Evolutionary conservation across 1,140 invertebrate genomes (phyloP).

Genomic region (Eulimnadia texana): DNA sequence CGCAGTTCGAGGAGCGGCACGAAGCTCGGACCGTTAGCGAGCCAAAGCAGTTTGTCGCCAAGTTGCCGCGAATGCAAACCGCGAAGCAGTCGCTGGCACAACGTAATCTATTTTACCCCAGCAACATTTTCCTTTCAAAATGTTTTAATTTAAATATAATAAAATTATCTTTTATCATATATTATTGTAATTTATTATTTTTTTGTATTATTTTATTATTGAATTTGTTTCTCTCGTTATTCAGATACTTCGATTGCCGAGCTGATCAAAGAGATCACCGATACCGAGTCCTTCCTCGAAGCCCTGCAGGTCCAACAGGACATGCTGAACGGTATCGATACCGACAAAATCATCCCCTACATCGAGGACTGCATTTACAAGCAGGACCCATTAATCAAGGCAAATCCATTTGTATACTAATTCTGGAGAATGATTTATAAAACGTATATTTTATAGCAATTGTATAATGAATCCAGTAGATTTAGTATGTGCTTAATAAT

Average conservation of each 20-base stretch:
- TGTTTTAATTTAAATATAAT: too few species aligned
- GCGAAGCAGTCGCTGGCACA: constrained; percentile 66
- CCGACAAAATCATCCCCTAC: constrained; percentile 69
- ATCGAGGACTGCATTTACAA: constrained; percentile 85
- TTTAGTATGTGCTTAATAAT: too few species aligned
- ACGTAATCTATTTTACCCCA: too few species aligned
- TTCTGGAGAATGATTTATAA: too few species aligned
- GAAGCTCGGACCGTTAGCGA: constrained; percentile 77
- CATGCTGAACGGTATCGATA: constrained; percentile 76
- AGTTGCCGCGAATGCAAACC: constrained; percentile 72
- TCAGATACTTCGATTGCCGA: constrained; percentile 63
- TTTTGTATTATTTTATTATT: constrained; percentile 1
- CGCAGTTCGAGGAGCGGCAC: constrained; percentile 71
- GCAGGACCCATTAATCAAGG: constrained; percentile 61
- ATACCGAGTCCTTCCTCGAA: constrained; percentile 47
- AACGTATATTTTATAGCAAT: too few species aligned
- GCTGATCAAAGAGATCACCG: constrained; percentile 53
- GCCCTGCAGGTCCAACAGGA: constrained; percentile 68
- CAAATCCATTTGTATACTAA: too few species aligned
- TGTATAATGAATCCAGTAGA: too few species aligned
- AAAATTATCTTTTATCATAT: too few species aligned
- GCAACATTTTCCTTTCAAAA: too few species aligned
- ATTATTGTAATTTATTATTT: too few species aligned
- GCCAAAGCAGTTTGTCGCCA: constrained; percentile 84
- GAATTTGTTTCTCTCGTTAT: too few species aligned